A percentile compares a stretch with the other conserved stretches of the same genome.
Conservation (phyloP, 2,113 vertebrate genomes). For the Pelmatolapia mariae region DNA sequence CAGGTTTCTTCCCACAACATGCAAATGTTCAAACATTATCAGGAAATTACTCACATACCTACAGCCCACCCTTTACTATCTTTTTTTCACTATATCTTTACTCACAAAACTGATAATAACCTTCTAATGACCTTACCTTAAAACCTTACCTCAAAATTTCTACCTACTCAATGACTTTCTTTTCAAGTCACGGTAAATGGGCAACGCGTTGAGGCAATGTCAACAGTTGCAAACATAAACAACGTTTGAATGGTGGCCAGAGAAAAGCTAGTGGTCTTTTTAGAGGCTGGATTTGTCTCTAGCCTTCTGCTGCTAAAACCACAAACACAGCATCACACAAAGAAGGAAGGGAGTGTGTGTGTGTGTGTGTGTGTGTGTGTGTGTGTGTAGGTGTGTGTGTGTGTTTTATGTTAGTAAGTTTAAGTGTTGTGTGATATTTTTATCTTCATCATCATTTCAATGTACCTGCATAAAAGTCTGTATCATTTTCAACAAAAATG, state of each 20-base stretch:
- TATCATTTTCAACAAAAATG: conserved; percentile 31
- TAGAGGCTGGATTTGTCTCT: conserved; percentile 81
- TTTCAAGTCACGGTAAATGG: not conserved
- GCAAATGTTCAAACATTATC: conserved; percentile 3
- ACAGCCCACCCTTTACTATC: not conserved
- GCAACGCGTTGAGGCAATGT: conserved; percentile 11
- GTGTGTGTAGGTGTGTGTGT: not conserved
- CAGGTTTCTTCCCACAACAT: conserved; percentile 27
- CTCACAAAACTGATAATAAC: not conserved
- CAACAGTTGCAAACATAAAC: conserved; percentile 3
- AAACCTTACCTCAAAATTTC: not conserved
- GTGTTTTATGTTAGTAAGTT: not conserved
- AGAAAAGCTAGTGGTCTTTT: conserved; percentile 56
- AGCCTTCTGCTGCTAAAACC: conserved; percentile 70
- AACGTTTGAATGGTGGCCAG: conserved; percentile 36
- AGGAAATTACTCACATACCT: not conserved
- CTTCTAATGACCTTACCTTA: not conserved
- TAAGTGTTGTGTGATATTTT: not conserved
- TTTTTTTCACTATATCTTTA: not conserved
- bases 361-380: not conserved
- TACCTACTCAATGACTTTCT: not conserved
- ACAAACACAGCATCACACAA: conserved; percentile 69
- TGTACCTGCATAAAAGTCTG: not conserved
- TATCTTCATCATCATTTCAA: not conserved
- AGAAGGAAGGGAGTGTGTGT: conserved; percentile 44